Evolutionary conservation across 2,797 vertebrate species (phyloP).

Genomic region (Karalla daura): DNA sequence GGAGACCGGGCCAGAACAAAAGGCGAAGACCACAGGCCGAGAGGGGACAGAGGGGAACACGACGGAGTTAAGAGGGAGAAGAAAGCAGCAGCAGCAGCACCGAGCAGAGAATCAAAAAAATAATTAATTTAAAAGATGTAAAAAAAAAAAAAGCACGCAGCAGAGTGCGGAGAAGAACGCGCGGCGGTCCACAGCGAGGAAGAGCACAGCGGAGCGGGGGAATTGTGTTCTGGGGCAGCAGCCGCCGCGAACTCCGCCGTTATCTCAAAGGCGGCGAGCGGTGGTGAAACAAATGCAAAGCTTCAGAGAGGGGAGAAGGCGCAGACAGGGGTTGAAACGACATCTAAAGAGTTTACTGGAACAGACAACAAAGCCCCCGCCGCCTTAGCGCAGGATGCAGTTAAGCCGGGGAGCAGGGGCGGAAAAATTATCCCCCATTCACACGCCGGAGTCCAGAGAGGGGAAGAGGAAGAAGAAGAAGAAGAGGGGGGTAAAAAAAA

Average conservation of each 20-base stretch:
- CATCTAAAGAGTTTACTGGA: constrained; percentile 54
- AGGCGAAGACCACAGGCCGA: constrained; percentile 25
- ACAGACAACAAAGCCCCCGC: constrained; percentile 46
- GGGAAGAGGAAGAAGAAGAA: too few relatives aligned
- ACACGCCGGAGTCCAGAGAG: not conserved
- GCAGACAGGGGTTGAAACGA: constrained; percentile 48
- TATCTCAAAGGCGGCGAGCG: constrained; percentile 49
- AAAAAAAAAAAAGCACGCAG: constrained; percentile 22
- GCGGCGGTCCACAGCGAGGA: constrained; percentile 17
- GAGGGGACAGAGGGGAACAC: constrained; percentile 28
- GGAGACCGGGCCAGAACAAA: constrained; percentile 38
- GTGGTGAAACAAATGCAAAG: constrained; percentile 54
- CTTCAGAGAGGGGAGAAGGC: constrained; percentile 30
- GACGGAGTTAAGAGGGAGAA: constrained; percentile 2
- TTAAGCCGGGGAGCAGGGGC: constrained; percentile 31
- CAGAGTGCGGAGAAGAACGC: constrained; percentile 23
- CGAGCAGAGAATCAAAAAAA: too few relatives aligned
- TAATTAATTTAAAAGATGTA: too few relatives aligned
- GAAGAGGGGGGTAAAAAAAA: too few relatives aligned
- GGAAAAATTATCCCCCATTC: constrained; percentile 5
- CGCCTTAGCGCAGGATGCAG: constrained; percentile 38
- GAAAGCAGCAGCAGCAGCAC: constrained; percentile 22
- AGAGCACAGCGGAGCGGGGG: constrained; percentile 34
- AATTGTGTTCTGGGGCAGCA: constrained; percentile 46
- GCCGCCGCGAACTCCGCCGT: constrained; percentile 38